A percentile compares a stretch with the other conserved stretches of the same genome.
These are phyloP conservation scores for Gortyna flavago DNA, from an alignment of 2,888 invertebrate species.

Conservation along the genomic window DNA sequence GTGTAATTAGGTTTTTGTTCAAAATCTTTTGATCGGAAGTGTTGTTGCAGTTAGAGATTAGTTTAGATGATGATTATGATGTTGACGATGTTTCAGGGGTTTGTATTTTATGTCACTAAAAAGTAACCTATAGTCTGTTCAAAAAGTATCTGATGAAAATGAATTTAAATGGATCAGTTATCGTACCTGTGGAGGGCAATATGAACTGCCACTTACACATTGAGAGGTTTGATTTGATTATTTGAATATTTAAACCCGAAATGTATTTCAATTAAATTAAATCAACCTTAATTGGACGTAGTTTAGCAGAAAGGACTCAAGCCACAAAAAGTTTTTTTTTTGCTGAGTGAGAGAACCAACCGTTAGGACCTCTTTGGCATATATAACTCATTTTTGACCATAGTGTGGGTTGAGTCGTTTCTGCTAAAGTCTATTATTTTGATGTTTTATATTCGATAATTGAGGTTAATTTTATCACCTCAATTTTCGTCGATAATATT, in stretches of 20 bases:
- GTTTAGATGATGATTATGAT: not conserved
- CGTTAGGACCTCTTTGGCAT: no score
- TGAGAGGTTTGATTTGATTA: not conserved
- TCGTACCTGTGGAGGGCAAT: no score
- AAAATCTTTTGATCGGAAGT: constrained; percentile 51
- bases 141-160: not conserved
- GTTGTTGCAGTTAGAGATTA: constrained; percentile 8
- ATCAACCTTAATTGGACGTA: no score
- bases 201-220: not conserved
- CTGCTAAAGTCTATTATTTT: no score
- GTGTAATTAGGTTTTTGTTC: constrained; percentile 51
- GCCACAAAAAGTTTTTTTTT: no score
- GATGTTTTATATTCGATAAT: not conserved
- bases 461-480: not conserved
- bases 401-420: no score
- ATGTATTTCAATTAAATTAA: no score
- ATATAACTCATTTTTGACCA: no score
- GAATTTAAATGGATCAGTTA: not conserved
- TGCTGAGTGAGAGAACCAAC: no score
- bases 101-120: not conserved
- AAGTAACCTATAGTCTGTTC: not conserved
- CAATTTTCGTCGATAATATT: not conserved
- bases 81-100: not conserved
- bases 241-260: no score
- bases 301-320: no score